These are phyloP conservation scores for Philereme vetulata DNA, from an alignment of 2,888 invertebrate species.

Conservation along the genomic window DNA sequence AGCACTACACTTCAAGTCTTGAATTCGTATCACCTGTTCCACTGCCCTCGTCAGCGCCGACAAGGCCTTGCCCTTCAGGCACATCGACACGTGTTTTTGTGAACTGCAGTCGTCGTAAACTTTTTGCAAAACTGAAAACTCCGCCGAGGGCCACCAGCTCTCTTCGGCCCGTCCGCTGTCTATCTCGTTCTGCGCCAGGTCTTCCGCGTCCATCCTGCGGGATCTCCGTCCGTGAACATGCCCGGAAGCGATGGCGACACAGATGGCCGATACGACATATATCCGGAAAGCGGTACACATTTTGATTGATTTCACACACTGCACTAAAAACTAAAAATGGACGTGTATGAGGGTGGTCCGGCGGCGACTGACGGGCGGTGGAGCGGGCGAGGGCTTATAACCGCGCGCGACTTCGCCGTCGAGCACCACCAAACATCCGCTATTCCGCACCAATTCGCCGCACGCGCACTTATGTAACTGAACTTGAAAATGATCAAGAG, in stretches of 20 bases:
- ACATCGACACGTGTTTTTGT: constrained; percentile 83
- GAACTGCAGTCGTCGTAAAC: constrained; percentile 86
- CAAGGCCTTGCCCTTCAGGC: constrained; percentile 85
- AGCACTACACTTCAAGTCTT: constrained; percentile 40
- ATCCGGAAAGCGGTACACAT: constrained; percentile 80
- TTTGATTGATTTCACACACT: constrained; percentile 64
- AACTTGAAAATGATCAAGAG: constrained; percentile 84
- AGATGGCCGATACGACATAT: constrained; percentile 72
- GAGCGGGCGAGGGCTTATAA: constrained; percentile 79
- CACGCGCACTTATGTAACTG: constrained; percentile 83
- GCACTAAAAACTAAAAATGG: constrained; percentile 70
- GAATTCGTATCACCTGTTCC: constrained; percentile 77
- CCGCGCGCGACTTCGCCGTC: constrained; percentile 76
- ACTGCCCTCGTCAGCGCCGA: constrained; percentile 83
- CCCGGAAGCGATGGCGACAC: constrained; percentile 68
- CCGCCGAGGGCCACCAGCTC: constrained; percentile 83
- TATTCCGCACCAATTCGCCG: constrained; percentile 84
- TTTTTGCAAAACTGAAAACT: constrained; percentile 83
- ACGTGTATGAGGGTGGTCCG: constrained; percentile 74
- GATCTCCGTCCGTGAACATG: constrained; percentile 76
- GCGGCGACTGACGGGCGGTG: constrained; percentile 74
- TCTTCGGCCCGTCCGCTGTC: constrained; percentile 80
- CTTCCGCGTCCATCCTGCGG: constrained; percentile 72
- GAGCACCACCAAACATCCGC: constrained; percentile 83
- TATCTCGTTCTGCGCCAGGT: constrained; percentile 74